These are phyloP conservation scores for Otis tarda DNA, from an alignment of 2,113 vertebrate genomes.

Conservation along the genomic window DNA sequence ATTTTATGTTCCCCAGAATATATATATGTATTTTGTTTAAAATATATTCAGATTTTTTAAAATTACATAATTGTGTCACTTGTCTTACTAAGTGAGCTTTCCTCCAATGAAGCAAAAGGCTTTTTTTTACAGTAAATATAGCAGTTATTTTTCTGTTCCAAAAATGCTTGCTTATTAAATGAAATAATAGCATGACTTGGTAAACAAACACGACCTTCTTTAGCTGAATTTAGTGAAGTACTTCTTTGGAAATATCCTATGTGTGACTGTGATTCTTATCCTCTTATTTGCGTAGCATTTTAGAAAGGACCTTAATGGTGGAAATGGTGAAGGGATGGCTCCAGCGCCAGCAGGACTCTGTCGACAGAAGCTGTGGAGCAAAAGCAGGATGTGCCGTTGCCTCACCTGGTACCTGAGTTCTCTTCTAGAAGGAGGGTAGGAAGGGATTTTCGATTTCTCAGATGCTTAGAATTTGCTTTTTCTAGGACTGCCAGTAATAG, in stretches of 20 bases:
- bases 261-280: neutral
- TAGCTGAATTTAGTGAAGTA: neutral
- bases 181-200: neutral
- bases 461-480: neutral
- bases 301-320: neutral
- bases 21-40: neutral
- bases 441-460: neutral
- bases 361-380: neutral
- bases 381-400: neutral
- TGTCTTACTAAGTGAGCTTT: neutral
- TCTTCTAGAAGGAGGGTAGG: neutral
- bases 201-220: neutral
- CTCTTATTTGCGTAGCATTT: neutral
- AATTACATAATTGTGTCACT: neutral
- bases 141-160: neutral
- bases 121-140: neutral
- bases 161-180: neutral
- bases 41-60: neutral
- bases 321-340: neutral
- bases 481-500: neutral
- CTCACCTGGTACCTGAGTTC: rapidly evolving
- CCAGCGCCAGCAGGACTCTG: neutral
- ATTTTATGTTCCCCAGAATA: neutral
- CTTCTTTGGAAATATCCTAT: neutral
- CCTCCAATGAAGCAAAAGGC: neutral